phyloP scores from a whole-genome alignment of 2,888 invertebrate species.

The Rhagonycha lutea region DNA sequence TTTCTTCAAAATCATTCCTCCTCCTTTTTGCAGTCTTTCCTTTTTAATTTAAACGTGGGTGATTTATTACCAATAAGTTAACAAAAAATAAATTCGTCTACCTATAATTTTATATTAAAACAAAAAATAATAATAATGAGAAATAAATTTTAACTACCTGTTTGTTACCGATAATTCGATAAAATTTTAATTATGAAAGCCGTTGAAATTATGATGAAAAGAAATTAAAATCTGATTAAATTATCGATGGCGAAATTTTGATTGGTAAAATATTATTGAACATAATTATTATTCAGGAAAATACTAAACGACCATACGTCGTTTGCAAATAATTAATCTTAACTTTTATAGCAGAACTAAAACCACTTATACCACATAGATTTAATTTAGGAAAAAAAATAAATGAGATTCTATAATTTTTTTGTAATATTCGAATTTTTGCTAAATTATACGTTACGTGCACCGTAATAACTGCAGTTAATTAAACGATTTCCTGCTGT shows the following conservation, averaged over 20 bases:
- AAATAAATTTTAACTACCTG: background rate
- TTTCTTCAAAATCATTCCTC: background rate
- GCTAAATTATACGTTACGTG: background rate
- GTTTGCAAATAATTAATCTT: conserved; percentile 2
- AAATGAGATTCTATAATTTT: background rate
- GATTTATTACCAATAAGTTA: background rate
- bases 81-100: background rate
- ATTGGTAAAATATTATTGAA: conserved; percentile 1
- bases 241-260: background rate
- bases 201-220: conserved; percentile 1
- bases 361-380: background rate
- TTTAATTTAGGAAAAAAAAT: background rate
- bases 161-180: conserved; percentile 3
- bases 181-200: conserved; percentile 1
- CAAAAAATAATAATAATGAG: background rate
- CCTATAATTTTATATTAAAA: background rate
- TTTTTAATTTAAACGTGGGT: background rate
- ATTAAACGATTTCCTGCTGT: background rate
- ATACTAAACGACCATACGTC: background rate
- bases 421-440: background rate
- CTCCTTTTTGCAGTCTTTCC: background rate
- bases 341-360: background rate
- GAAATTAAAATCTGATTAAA: conserved; percentile 4
- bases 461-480: background rate
- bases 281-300: conserved; percentile 2